Percentiles rank a stretch among this genome's conserved stretches.
These are phyloP conservation scores for Catharus fuscescens DNA, from an alignment of 2,113 vertebrate species.

Conservation along the genomic window DNA sequence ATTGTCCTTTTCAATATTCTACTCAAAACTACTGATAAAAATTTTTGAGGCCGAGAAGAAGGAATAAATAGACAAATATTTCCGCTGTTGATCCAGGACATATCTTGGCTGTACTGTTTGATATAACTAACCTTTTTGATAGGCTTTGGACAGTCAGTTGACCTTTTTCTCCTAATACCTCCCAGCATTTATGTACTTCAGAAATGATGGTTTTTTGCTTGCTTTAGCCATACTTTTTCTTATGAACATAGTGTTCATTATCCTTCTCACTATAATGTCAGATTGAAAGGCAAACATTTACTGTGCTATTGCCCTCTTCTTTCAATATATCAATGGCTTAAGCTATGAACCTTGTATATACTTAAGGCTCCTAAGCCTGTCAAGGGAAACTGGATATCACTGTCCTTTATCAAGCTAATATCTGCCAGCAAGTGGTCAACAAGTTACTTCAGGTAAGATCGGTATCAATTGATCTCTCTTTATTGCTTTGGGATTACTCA, in stretches of 20 bases:
- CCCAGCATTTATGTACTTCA: not conserved
- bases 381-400: not conserved
- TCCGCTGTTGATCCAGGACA: not conserved
- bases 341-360: slow-evolving; percentile 7
- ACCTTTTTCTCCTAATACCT: slow-evolving; percentile 59
- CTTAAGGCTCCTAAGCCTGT: not conserved
- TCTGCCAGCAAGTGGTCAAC: not conserved
- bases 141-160: slow-evolving; percentile 15
- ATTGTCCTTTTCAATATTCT: not conserved
- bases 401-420: not conserved
- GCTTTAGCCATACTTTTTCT: slow-evolving; percentile 33
- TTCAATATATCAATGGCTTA: slow-evolving; percentile 26
- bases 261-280: slow-evolving; percentile 24
- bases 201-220: slow-evolving; percentile 15
- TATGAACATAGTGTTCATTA: slow-evolving; percentile 26
- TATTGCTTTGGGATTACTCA: not conserved
- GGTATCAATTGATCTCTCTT: not conserved
- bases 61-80: not conserved
- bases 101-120: not conserved
- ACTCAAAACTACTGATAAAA: not conserved
- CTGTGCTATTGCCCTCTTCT: not conserved
- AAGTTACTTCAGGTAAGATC: slow-evolving; percentile 5
- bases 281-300: slow-evolving; percentile 52
- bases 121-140: slow-evolving; percentile 4
- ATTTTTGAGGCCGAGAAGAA: not conserved